Evolutionary conservation across 2,888 invertebrate genomes (phyloP), one percentile per base, ranked within the genome.

Genomic region (Drosophila colorata): DNA sequence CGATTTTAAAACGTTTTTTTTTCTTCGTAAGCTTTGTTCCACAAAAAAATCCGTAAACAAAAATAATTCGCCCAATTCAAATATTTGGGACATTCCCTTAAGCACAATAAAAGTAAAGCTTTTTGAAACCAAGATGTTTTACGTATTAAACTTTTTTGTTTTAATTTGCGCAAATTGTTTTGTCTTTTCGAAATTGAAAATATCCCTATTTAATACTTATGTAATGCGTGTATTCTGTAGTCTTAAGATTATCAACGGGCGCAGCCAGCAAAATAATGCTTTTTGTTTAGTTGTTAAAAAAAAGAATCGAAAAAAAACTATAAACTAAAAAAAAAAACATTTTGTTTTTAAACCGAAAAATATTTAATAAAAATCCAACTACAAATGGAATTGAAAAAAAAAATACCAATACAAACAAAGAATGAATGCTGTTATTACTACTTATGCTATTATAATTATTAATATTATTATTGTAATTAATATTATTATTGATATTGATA

Each of bases 401-500:
- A 31, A 48, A 56, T 51, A 55, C 44, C 48, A 57, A 68, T 28
- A 40, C 14, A 69, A 61, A 78, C 69, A 74, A 78, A 78, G 63
- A 78, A 43, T 56, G 9, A 66, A 66, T 80, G 65, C 78, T 78
- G 63, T 77, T 80, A 78, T 77, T 64, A 80, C 58, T 73, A 67
- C 69, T 31, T 78, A 78, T 78, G 60, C 58, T 74, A 74, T 51
- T 72, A 59, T 65, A 48, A 66, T 59, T 48, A 76, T 71, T 66
- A 75, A 59, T 48, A 68, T 65, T 69, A 84, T 72, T 40, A 69
- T 61, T 75, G 67, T 67, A 71, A 85, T 68, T 80, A 73, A 51
- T 66, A 88, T 75, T 78, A 76, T 65, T 72, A 87, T 87, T 75
- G 57, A 71, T 80, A 83, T 80, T 86, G 77, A 84, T 88, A 87